A percentile compares a stretch with the other conserved stretches of the same genome.
Evolutionary conservation across 2,113 vertebrate species (phyloP).

Genomic region (Urocolius indicus): DNA sequence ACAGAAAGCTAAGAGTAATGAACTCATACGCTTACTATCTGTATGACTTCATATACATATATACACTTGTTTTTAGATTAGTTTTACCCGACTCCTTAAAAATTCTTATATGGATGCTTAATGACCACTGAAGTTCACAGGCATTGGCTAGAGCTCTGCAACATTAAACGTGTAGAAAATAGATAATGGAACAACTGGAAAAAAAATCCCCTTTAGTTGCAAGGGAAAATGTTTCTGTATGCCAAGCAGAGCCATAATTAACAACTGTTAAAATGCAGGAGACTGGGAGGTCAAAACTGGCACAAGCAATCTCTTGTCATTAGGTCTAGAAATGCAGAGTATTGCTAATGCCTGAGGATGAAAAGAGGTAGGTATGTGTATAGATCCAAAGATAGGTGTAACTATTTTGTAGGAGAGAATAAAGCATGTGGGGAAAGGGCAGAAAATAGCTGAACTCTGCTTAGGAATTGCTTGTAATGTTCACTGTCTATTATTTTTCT

Average conservation of each 20-base stretch:
- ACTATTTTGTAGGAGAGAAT: not conserved
- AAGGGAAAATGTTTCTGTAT: not conserved
- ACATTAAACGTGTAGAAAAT: not conserved
- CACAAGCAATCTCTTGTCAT: not conserved
- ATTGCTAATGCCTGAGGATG: too few relatives aligned
- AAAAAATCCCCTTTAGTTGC: not conserved
- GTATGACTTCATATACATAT: too few relatives aligned
- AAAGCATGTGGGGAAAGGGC: not conserved
- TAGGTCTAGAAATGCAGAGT: not conserved
- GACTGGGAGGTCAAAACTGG: not conserved
- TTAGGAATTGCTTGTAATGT: not conserved
- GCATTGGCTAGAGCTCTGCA: not conserved
- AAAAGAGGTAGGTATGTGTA: not conserved
- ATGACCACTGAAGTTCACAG: not conserved
- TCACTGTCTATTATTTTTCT: not conserved
- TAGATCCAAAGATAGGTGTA: not conserved
- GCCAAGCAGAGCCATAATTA: not conserved
- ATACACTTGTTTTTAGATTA: not conserved
- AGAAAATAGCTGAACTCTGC: not conserved
- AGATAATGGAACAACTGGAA: not conserved
- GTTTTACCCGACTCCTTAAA: not conserved
- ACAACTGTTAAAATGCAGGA: not conserved
- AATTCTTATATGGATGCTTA: not conserved
- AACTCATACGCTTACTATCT: not conserved
- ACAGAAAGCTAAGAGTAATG: not conserved